Base-by-base conservation (phyloP, 2,113 vertebrate species). In the Ictidomys tridecemlineatus region DNA sequence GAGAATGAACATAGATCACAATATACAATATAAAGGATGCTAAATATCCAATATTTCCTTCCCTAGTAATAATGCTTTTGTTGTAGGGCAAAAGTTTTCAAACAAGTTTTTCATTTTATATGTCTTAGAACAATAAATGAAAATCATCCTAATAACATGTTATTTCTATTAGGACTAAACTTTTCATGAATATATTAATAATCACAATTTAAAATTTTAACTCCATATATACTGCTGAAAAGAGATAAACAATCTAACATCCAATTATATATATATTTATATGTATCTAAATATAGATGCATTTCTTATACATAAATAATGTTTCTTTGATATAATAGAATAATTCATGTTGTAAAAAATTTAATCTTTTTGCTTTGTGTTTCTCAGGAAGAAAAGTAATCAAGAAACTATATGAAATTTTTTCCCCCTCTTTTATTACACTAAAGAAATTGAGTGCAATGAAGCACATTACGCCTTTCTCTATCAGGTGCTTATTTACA, bases 1-100 rank as follows among this genome's bases (percentile, higher is more conserved):
- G 5, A 20, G 80, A 84, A 91, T 9, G 88, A 90, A 51, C n/a
- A 86, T 95, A 69, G 97, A 97, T 94, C 37, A 56, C 20, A 89
- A 76, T 84, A 48, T 74, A 70, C 0, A 80, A 13, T 90, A 70
- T 42, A 85, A 76, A 76, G 13, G 73, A 87, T 30, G 2, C 79
- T 94, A 98, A 97, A 92, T 94, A 91, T 48, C 26, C 78, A 96
- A 67, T 12, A 76, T 93, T 95, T 83, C 18, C 24, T 98, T 92
- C 26, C 67, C 26, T 98, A 51, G 32, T 93, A 96, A 89, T 96
- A 93, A 94, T 24, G 0, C 32, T 76, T 73, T 90, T 94, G 94
- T 97, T 34, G 89, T 2, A 13, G 34, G 16, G 77, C 0, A 24
- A 92, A 69, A 65, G 7, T 72, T 98, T 96, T 67, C 48, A 48